Percentiles rank a stretch among this genome's conserved stretches.
These are phyloP conservation scores for Mythimna lalbum DNA, from an alignment of 2,888 invertebrate genomes.

Conservation along the genomic window DNA sequence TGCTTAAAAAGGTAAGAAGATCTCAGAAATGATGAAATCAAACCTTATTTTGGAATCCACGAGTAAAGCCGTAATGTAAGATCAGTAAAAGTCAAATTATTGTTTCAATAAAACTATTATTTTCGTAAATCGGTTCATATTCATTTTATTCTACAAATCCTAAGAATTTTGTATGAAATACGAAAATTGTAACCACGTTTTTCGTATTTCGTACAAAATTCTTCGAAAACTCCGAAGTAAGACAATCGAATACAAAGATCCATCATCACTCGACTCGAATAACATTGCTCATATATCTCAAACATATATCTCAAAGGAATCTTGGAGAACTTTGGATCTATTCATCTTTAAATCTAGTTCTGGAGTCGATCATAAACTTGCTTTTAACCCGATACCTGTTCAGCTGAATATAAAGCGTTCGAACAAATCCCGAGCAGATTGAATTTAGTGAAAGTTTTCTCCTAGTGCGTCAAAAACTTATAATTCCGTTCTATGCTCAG, in stretches of 20 bases:
- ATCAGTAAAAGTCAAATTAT: conserved; percentile 8
- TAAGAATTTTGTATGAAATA: too few relatives aligned
- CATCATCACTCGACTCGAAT: conserved; percentile 43
- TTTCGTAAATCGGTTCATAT: conserved; percentile 20
- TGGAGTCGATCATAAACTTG: conserved; percentile 57
- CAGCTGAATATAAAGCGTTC: conserved; percentile 73
- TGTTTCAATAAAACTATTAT: conserved; percentile 4
- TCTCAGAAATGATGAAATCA: conserved; percentile 28
- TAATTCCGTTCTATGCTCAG: conserved; percentile 81
- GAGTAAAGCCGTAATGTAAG: conserved; percentile 11
- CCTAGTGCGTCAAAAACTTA: conserved; percentile 88
- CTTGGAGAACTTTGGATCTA: conserved; percentile 47
- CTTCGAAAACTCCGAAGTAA: conserved; percentile 27
- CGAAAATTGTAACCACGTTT: conserved; percentile 23
- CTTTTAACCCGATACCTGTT: conserved; percentile 59
- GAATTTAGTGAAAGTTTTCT: conserved; percentile 85
- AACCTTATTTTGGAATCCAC: conserved; percentile 18
- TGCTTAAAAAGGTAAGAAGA: conserved; percentile 28
- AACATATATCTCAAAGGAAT: conserved; percentile 21
- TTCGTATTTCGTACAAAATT: conserved; percentile 19
- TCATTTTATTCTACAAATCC: not conserved
- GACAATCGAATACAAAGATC: conserved; percentile 41
- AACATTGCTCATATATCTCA: conserved; percentile 46
- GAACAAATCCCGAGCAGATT: conserved; percentile 87
- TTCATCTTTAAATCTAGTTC: conserved; percentile 56